These are phyloP conservation scores for Cavia aperea DNA, from an alignment of 2,113 vertebrate genomes.

Conservation along the genomic window DNA sequence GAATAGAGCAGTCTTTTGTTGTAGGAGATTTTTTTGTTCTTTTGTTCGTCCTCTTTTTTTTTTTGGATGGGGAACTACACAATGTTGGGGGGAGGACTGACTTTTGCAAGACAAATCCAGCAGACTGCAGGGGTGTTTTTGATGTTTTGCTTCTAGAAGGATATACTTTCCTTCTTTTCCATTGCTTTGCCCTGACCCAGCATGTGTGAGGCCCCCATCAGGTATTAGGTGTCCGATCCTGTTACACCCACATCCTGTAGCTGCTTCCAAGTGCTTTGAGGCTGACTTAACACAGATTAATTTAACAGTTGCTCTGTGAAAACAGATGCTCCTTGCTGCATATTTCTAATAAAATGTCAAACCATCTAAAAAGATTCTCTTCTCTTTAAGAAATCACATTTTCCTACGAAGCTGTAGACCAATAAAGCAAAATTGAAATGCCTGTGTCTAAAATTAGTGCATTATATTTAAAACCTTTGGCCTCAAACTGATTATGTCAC, in stretches of 20 bases:
- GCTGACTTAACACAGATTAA: slow-evolving; percentile 55
- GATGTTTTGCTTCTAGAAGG: slow-evolving; percentile 26
- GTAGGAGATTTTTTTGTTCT: background rate
- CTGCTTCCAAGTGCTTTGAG: slow-evolving; percentile 58
- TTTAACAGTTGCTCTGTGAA: slow-evolving; percentile 57
- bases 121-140: background rate
- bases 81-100: background rate
- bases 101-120: background rate
- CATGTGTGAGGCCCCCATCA: slow-evolving; percentile 34
- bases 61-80: background rate
- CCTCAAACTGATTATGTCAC: background rate
- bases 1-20: background rate
- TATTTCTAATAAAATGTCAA: slow-evolving; percentile 55
- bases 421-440: slow-evolving; percentile 35
- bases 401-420: background rate
- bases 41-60: fast-evolving
- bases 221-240: background rate
- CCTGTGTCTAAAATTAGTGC: slow-evolving; percentile 26
- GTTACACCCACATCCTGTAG: slow-evolving; percentile 62
- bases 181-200: slow-evolving; percentile 26
- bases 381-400: slow-evolving; percentile 1
- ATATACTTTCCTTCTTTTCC: background rate
- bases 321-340: slow-evolving; percentile 39
- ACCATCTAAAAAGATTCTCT: background rate
- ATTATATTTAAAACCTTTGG: slow-evolving; percentile 44